phyloP scores from a whole-genome alignment of 2,888 invertebrate genomes.

The Ceramica pisi region DNA sequence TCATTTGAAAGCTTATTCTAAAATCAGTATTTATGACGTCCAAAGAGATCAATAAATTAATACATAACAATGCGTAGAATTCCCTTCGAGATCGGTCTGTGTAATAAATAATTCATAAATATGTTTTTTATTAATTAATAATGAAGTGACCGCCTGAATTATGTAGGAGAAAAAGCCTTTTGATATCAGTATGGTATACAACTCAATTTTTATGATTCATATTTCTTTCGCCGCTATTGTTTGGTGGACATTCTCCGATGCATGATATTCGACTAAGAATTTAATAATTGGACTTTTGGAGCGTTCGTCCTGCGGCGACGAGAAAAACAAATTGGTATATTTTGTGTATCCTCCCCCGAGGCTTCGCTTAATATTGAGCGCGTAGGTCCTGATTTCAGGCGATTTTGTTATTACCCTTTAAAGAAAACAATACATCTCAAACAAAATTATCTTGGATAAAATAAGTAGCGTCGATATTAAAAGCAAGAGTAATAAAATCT shows the following conservation, averaged over 20 bases:
- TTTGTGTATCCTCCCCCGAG: slow-evolving; percentile 73
- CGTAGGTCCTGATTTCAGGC: slow-evolving; percentile 42
- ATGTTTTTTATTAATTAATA: slow-evolving; percentile 86
- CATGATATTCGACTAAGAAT: slow-evolving; percentile 80
- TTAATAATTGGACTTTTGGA: slow-evolving; percentile 83
- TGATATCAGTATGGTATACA: slow-evolving; percentile 71
- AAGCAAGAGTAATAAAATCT: slow-evolving; percentile 8
- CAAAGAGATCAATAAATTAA: slow-evolving; percentile 81
- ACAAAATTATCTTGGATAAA: slow-evolving; percentile 20
- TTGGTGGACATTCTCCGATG: slow-evolving; percentile 73
- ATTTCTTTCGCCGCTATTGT: slow-evolving; percentile 84
- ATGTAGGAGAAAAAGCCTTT: slow-evolving; percentile 71
- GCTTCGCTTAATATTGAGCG: slow-evolving; percentile 60
- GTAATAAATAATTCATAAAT: slow-evolving; percentile 85
- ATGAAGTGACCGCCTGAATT: slow-evolving; percentile 76
- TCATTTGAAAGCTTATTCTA: slow-evolving; percentile 42
- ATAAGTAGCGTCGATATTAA: background rate
- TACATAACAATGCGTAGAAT: slow-evolving; percentile 78
- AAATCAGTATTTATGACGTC: slow-evolving; percentile 75
- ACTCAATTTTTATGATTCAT: slow-evolving; percentile 85
- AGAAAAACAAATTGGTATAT: slow-evolving; percentile 83
- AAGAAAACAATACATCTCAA: slow-evolving; percentile 29
- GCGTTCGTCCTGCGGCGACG: slow-evolving; percentile 77
- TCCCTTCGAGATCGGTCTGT: slow-evolving; percentile 67
- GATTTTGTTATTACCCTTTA: slow-evolving; percentile 51